Base-by-base conservation (phyloP, 2,113 vertebrate genomes). In the Ailuropoda melanoleuca region DNA sequence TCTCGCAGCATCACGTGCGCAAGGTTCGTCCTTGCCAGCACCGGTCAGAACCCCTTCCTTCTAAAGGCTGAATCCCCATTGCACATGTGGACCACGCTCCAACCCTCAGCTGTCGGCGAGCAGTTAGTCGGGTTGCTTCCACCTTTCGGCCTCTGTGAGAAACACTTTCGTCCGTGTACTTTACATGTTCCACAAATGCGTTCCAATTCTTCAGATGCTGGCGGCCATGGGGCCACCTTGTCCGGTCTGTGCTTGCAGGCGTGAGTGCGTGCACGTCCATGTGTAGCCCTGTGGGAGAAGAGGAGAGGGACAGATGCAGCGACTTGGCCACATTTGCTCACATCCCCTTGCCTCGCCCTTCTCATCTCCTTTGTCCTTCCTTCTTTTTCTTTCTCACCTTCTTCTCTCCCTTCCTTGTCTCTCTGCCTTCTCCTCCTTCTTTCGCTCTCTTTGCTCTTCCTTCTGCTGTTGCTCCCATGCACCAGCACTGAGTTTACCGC, bases 391-490 rank as follows among this genome's bases (percentile, higher is more conserved):
- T 90, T 72, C 72, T 66, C 31, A 15, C 31, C 53, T 53, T 53
- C 34, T 19, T 39, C 24, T 8, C 13, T 29, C 18, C 18, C 31
- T 55, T 8, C n/a, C 18, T 55, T 55, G 24, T 18, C 31, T 26
- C 24, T 81, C 4, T 34, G 37, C 53, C 24, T 17, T 83, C 4
- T 31, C 29, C 53, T 46, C 19, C 17, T 37, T 50, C n/a, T 6
- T 29, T 53, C 29, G 37, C 34, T 34, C 3, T 18, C 55, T 75
- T 26, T 34, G 9, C 29, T 39, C n/a, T 12, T 62, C 24, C 26
- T 39, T 14, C 31, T 50, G 10, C 3, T 2, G 56, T 62, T 58
- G 72, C 56, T 48, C 23, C 37, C 1, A 0, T 0, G 4, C 24
- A 0, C 2, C 10, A 4, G 29, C 15, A 21, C 7, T 21, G 18